phyloP scores from a whole-genome alignment of 2,888 invertebrate genomes.

The Liopterus haemorrhoidalis region DNA sequence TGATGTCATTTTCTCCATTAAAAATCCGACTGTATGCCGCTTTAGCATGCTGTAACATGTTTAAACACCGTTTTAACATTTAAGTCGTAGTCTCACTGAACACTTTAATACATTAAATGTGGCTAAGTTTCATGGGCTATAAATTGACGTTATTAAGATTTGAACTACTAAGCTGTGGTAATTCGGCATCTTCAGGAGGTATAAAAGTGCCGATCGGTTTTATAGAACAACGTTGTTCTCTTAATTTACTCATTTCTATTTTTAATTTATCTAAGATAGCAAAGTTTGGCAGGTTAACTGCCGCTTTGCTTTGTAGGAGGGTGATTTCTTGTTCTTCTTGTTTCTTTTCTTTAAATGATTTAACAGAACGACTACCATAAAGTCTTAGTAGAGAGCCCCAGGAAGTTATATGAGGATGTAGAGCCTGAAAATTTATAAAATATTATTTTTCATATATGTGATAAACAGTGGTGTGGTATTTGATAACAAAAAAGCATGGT shows the following conservation, averaged over 20 bases:
- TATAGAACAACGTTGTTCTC: conserved; percentile 52
- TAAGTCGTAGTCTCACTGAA: too few relatives aligned
- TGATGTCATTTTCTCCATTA: too few relatives aligned
- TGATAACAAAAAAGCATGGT: too few relatives aligned
- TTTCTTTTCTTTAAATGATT: conserved; percentile 87
- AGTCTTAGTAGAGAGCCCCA: conserved; percentile 92
- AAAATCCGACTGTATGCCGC: too few relatives aligned
- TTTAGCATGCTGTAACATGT: too few relatives aligned
- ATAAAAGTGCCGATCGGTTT: conserved; percentile 56
- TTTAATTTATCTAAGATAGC: conserved; percentile 82
- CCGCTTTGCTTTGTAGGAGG: conserved; percentile 79
- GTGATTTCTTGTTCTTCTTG: conserved; percentile 90
- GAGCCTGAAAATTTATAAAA: conserved; percentile 50
- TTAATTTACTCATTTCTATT: conserved; percentile 72
- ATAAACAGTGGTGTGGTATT: too few relatives aligned
- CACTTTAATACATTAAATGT: too few relatives aligned
- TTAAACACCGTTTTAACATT: too few relatives aligned
- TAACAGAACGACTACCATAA: conserved; percentile 87
- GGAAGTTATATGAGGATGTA: conserved; percentile 90
- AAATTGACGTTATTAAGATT: conserved; percentile 75
- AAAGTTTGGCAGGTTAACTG: conserved; percentile 84
- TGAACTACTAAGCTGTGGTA: conserved; percentile 67
- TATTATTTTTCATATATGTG: background rate
- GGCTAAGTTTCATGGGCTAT: too few relatives aligned
- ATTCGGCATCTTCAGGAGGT: conserved; percentile 54